Evolutionary conservation across 2,113 vertebrate genomes (phyloP).

Genomic region (Strix aluco): DNA sequence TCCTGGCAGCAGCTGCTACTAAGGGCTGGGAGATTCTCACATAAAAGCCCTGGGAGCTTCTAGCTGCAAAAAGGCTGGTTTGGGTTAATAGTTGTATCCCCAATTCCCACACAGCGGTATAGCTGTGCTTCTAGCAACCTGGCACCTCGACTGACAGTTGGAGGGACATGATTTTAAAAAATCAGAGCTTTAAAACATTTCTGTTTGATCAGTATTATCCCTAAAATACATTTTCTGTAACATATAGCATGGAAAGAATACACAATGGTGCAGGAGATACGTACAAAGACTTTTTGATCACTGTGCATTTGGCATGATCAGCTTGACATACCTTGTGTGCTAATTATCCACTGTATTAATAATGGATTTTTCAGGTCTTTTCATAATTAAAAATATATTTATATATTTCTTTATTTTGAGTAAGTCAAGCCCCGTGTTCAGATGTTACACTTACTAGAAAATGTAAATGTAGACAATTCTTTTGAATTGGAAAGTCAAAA

Average conservation of each 20-base stretch:
- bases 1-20: neutral
- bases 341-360: neutral
- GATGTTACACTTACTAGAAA: neutral
- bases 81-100: neutral
- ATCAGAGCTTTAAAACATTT: neutral
- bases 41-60: neutral
- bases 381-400: neutral
- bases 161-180: neutral
- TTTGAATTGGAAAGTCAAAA: neutral
- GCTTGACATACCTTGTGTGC: neutral
- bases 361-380: neutral
- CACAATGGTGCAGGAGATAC: constrained; percentile 12
- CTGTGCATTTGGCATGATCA: neutral
- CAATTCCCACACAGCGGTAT: neutral
- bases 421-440: neutral
- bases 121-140: neutral
- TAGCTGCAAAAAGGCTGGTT: neutral
- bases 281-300: neutral
- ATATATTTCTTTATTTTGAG: neutral
- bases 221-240: neutral
- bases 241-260: constrained; percentile 27
- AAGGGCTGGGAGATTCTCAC: neutral
- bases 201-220: neutral
- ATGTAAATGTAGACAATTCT: neutral
- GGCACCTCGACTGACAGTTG: neutral